These are phyloP conservation scores for Boulengeromyrus knoepffleri DNA, from an alignment of 2,113 vertebrate species.

Conservation along the genomic window DNA sequence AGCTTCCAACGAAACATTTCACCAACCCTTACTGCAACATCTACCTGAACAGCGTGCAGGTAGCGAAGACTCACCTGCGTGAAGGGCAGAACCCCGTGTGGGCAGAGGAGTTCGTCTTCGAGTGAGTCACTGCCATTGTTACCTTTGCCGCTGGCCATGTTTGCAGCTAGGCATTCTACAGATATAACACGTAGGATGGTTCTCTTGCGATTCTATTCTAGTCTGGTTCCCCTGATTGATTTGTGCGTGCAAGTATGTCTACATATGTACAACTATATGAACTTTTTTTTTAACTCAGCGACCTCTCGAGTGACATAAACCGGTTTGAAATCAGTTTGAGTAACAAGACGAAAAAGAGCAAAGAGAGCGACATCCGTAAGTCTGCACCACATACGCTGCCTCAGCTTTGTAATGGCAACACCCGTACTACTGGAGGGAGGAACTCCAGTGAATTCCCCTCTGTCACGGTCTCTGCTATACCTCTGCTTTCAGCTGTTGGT, in stretches of 20 bases:
- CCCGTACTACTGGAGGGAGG: neutral
- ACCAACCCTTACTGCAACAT: conserved; percentile 96
- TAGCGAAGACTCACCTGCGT: conserved; percentile 92
- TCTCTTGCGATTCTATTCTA: neutral
- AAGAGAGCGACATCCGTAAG: conserved; percentile 98
- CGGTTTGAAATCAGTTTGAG: conserved; percentile 97
- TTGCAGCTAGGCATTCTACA: neutral
- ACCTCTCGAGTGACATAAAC: conserved; percentile 95
- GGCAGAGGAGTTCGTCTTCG: conserved; percentile 97
- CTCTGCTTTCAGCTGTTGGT: neutral
- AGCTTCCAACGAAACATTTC: conserved; percentile 93
- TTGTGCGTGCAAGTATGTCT: neutral
- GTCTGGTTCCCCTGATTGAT: neutral
- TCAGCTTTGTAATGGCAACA: neutral
- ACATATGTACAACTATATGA: neutral
- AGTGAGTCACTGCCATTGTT: conserved; percentile 66
- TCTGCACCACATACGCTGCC: conserved; percentile 24
- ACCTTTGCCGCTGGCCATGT: neutral
- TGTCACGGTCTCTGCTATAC: neutral
- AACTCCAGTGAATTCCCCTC: neutral
- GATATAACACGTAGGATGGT: neutral
- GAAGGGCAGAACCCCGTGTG: conserved; percentile 97
- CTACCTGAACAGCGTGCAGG: conserved; percentile 93
- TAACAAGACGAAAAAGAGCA: conserved; percentile 99
- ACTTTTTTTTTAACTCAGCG: conserved; percentile 57